phyloP scores from a whole-genome alignment of 2,113 vertebrate species.

The Deroptyus accipitrinus region DNA sequence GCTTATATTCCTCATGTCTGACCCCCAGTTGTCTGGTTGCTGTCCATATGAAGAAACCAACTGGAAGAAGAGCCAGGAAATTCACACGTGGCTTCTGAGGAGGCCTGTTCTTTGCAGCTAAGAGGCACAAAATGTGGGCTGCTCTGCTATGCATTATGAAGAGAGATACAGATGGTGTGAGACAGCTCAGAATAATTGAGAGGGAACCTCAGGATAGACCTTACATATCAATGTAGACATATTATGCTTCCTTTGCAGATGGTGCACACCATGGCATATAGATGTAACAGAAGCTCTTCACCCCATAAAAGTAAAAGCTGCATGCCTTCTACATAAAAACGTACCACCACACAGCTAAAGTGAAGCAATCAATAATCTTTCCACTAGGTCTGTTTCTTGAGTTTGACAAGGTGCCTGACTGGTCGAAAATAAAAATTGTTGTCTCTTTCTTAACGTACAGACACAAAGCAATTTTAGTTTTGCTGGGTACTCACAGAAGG shows the following conservation, averaged over 20 bases:
- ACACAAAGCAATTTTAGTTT: neutral
- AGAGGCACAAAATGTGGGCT: neutral
- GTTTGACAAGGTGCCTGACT: neutral
- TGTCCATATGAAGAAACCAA: neutral
- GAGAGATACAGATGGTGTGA: slow-evolving; percentile 30
- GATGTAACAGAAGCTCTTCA: neutral
- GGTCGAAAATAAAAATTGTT: neutral
- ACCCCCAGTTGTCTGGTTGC: neutral
- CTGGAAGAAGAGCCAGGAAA: neutral
- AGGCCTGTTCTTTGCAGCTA: neutral
- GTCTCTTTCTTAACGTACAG: neutral
- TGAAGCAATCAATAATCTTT: neutral
- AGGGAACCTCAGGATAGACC: slow-evolving; percentile 35
- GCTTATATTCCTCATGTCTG: neutral
- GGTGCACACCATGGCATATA: neutral
- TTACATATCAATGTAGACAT: slow-evolving; percentile 29
- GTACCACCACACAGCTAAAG: neutral
- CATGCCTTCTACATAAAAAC: neutral
- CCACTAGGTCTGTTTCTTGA: neutral
- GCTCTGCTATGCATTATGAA: neutral
- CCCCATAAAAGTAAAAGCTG: neutral
- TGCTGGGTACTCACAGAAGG: neutral
- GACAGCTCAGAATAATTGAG: slow-evolving; percentile 47
- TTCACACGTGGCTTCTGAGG: neutral
- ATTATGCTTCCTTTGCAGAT: slow-evolving; percentile 11